phyloP scores from a whole-genome alignment of 2,113 vertebrate species.

The Silurus glanis region DNA sequence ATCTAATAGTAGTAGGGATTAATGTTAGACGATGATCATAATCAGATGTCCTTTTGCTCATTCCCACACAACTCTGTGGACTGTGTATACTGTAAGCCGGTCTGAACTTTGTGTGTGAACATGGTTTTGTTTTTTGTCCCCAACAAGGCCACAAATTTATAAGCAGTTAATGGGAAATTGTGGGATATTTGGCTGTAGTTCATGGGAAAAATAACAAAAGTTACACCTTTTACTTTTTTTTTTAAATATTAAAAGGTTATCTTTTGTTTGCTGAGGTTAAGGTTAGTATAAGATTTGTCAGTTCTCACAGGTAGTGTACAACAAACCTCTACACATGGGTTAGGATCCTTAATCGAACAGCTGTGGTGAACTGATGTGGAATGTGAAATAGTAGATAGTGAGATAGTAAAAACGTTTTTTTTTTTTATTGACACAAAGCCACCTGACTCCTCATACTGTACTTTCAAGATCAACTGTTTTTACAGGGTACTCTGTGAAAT shows the following conservation, averaged over 20 bases:
- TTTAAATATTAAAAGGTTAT: background rate
- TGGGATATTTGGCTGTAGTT: background rate
- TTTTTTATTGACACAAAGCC: slow-evolving; percentile 1
- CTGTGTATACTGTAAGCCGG: background rate
- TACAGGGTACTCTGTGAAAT: slow-evolving; percentile 5
- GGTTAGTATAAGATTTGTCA: background rate
- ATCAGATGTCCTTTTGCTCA: background rate
- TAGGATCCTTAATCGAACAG: background rate
- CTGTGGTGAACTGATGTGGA: slow-evolving; percentile 12
- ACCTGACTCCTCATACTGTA: background rate
- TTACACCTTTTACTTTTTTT: background rate
- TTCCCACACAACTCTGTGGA: background rate
- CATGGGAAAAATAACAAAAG: background rate
- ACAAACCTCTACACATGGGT: background rate
- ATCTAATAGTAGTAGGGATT: background rate
- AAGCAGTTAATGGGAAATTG: background rate
- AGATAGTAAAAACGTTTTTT: too few species aligned
- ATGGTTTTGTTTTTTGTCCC: background rate
- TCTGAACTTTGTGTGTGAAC: background rate
- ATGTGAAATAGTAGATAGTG: background rate
- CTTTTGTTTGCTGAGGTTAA: background rate
- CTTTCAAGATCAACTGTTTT: background rate
- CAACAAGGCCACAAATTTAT: background rate
- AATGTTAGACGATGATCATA: background rate
- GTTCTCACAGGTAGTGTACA: background rate